Evolutionary conservation across 2,113 vertebrate species (phyloP).

Genomic region (Isurus oxyrinchus): DNA sequence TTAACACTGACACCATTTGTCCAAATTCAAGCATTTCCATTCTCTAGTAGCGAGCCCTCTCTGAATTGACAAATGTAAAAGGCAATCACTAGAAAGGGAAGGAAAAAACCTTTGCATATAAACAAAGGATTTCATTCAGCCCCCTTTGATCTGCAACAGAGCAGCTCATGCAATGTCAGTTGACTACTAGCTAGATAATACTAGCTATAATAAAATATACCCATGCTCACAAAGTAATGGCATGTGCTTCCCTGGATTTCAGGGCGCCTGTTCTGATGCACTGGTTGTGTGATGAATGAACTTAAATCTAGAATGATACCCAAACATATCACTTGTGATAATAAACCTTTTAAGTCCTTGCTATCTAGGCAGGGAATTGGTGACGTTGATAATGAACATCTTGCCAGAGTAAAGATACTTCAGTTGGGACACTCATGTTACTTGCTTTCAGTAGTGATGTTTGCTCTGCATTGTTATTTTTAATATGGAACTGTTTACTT

Average conservation of each 20-base stretch:
- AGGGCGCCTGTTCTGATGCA: not conserved
- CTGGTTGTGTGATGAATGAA: not conserved
- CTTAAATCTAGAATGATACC: not conserved
- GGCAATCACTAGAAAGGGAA: not conserved
- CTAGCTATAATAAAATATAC: not conserved
- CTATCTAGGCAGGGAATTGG: not conserved
- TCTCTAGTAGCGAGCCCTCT: not conserved
- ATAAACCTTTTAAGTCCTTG: not conserved
- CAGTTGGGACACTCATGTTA: not conserved
- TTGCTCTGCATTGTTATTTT: not conserved
- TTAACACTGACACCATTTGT: not conserved
- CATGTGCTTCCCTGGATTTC: not conserved
- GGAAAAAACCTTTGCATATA: not conserved
- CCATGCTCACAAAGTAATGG: not conserved
- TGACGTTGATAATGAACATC: not conserved
- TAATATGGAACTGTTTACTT: not conserved
- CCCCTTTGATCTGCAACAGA: not conserved
- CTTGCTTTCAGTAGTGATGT: not conserved
- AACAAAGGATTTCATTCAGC: not conserved
- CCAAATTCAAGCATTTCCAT: not conserved
- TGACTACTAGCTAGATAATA: not conserved
- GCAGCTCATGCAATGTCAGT: not conserved
- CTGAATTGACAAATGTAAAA: not conserved
- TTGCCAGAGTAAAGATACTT: not conserved
- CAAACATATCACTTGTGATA: not conserved